These are phyloP conservation scores for Plebejus anna DNA, from an alignment of 2,888 invertebrate genomes.

Conservation along the genomic window DNA sequence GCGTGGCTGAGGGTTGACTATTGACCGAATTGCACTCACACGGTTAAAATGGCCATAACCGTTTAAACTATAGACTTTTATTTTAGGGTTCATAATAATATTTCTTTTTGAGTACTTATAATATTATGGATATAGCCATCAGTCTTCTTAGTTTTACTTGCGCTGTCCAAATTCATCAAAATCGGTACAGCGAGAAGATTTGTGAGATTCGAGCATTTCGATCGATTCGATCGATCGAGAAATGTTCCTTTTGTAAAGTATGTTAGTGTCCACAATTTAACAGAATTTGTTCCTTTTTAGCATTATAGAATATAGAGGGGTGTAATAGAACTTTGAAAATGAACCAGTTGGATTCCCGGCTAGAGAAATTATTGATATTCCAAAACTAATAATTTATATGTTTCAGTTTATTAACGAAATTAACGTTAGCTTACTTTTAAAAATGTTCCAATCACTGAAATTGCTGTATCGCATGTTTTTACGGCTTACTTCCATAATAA, in stretches of 20 bases:
- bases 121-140: no score
- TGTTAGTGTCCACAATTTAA: no score
- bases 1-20: constrained; percentile 39
- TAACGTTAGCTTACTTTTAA: not conserved
- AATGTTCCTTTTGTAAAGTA: no score
- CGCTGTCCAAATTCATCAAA: not conserved
- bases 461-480: not conserved
- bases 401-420: no score
- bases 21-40: constrained; percentile 15
- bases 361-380: not conserved
- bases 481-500: not conserved
- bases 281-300: no score
- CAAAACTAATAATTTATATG: no score
- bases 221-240: no score
- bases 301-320: no score
- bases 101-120: no score
- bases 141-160: not conserved
- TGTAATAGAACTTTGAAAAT: not conserved
- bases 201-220: no score
- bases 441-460: constrained; percentile 1
- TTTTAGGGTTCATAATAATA: not conserved
- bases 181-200: not conserved
- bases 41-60: not conserved
- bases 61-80: not conserved
- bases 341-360: not conserved